A percentile compares a stretch with the other conserved stretches of the same genome.
Conservation (phyloP, 2,797 vertebrate genomes). For the Lepilemur septentrionalis region DNA sequence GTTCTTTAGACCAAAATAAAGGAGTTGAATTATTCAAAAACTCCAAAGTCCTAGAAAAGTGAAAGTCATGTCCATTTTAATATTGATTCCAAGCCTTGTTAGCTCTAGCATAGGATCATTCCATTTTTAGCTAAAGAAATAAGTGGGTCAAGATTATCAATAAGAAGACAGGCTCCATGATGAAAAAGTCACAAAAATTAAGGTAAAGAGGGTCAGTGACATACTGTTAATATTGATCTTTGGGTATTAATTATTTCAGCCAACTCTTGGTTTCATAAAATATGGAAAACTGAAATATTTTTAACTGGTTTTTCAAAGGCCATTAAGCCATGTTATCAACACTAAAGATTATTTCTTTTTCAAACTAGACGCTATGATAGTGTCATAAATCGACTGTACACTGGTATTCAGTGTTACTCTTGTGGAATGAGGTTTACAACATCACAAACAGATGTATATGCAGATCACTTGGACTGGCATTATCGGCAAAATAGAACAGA, state of each 20-base stretch:
- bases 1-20: not conserved
- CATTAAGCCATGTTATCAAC: slow-evolving; percentile 20
- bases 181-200: slow-evolving; percentile 20
- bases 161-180: not conserved
- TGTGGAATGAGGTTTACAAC: slow-evolving; percentile 98
- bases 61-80: not conserved
- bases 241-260: not conserved
- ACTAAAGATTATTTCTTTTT: slow-evolving; percentile 51
- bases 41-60: slow-evolving; percentile 3
- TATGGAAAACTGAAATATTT: slow-evolving; percentile 35
- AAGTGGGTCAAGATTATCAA: not conserved
- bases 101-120: not conserved
- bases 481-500: slow-evolving; percentile 97
- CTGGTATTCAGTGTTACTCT: slow-evolving; percentile 98
- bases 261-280: slow-evolving; percentile 30
- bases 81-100: not conserved
- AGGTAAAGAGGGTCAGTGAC: not conserved
- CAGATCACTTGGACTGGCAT: slow-evolving; percentile 99
- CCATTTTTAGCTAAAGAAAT: slow-evolving; percentile 42
- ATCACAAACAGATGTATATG: slow-evolving; percentile 97
- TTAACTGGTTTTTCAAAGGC: not conserved
- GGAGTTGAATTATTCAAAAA: slow-evolving; percentile 42
- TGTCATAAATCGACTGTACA: slow-evolving; percentile 94
- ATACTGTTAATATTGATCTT: not conserved
- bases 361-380: slow-evolving; percentile 92